Conservation (phyloP, 2,797 vertebrate genomes). For the Sandelia bainsii region DNA sequence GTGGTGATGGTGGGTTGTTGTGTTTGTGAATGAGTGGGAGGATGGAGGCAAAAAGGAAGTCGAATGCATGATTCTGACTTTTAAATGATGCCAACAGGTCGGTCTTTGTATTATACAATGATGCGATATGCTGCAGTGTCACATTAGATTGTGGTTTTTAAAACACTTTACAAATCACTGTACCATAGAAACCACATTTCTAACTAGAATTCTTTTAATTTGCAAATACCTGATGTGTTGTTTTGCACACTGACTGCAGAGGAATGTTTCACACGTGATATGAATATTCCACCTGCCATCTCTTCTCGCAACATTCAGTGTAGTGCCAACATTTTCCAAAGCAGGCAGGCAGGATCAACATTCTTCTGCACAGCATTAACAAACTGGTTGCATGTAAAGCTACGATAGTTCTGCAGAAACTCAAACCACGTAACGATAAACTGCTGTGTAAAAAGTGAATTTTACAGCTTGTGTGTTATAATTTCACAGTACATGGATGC, state of each 20-base stretch:
- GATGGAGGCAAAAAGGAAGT: constrained; percentile 6
- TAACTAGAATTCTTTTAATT: not conserved
- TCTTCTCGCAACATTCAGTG: not conserved
- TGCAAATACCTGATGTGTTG: not conserved
- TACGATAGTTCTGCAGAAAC: not conserved
- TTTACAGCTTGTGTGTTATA: not conserved
- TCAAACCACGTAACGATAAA: not conserved
- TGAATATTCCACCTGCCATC: not conserved
- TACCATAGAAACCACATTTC: not conserved
- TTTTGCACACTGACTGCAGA: not conserved
- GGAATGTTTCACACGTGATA: not conserved
- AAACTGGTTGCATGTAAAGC: not conserved
- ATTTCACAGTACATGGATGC: not conserved
- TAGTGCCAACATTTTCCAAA: not conserved
- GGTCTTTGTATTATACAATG: not conserved
- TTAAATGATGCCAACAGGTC: constrained; percentile 6
- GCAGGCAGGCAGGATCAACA: not conserved
- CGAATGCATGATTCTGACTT: not conserved
- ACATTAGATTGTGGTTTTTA: not conserved
- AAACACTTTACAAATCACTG: not conserved
- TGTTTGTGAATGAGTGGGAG: constrained; percentile 29
- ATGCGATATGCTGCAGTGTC: not conserved
- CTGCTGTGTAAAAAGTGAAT: not conserved
- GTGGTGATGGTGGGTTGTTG: constrained; percentile 21
- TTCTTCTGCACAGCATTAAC: not conserved